These are phyloP conservation scores for Styela clava DNA, from an alignment of 23 tunicate genomes.

Conservation along the genomic window DNA sequence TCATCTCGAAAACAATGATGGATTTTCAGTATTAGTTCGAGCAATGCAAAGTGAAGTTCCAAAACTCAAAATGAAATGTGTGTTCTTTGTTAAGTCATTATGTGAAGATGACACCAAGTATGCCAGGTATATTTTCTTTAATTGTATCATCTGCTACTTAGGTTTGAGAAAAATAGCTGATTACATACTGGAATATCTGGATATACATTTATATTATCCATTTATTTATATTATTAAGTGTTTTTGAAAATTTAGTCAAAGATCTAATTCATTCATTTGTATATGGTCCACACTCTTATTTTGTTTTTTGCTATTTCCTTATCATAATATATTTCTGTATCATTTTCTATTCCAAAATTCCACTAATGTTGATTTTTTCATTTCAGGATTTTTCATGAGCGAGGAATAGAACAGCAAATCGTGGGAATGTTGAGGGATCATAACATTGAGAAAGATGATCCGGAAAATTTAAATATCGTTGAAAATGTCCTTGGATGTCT, in stretches of 20 bases:
- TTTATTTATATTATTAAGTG: too few relatives aligned
- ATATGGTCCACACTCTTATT: too few relatives aligned
- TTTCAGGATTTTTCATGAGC: conserved; percentile 21
- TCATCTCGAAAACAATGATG: conserved; percentile 20
- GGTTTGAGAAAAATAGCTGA: too few relatives aligned
- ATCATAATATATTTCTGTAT: too few relatives aligned
- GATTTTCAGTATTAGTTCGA: conserved; percentile 37
- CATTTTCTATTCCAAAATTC: too few relatives aligned
- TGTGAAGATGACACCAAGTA: conserved; percentile 34
- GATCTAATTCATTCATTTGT: too few relatives aligned
- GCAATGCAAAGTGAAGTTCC: conserved; percentile 26
- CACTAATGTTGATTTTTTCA: too few relatives aligned
- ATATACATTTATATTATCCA: too few relatives aligned
- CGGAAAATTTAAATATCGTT: neutral
- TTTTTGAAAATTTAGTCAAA: too few relatives aligned
- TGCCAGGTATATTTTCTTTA: conserved; percentile 3
- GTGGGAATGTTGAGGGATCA: conserved; percentile 7
- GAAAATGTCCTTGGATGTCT: conserved; percentile 22
- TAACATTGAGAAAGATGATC: neutral
- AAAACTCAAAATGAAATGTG: conserved; percentile 29
- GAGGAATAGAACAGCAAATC: conserved; percentile 15
- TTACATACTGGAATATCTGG: too few relatives aligned
- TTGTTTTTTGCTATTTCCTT: too few relatives aligned
- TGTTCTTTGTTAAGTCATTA: conserved; percentile 37
- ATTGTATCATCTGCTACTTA: too few relatives aligned